Evolutionary conservation across 1,140 invertebrate genomes (phyloP), one percentile per base, ranked within the genome.

Genomic region (Scaptomyza graminum): DNA sequence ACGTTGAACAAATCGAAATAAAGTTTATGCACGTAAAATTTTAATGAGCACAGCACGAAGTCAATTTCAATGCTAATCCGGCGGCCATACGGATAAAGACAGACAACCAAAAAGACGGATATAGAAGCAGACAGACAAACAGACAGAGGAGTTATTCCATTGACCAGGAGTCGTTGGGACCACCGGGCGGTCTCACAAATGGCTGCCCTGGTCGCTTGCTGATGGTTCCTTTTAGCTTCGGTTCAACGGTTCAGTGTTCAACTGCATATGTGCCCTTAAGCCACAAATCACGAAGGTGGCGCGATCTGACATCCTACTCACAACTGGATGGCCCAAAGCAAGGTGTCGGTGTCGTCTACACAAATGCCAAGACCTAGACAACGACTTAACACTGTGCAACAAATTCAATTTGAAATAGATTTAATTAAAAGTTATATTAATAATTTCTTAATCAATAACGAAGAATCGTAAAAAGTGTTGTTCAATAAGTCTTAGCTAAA

Each of bases 1-100:
- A 73, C 66, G 66, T 44, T 56, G 66, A 60, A 50, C 79, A 88
- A 87, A 87, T 88, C 82, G 82, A 87, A 87, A 87, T 87, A 72
- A 82, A 87, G 76, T 87, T 87, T 87, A 88, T 88, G 83, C 83
- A 88, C 82, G 82, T 88, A 88, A 88, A 88, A 88, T 88, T 88
- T 88, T 88, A 88, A 88, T 88, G 83, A 88, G 83, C 83, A 76
- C 83, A 88, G 83, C 83, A 88, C 83, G 83, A 88, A 88, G 84
- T 88, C 83, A 88, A 88, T 88, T 88, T 88, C 83, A 88, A 88
- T 88, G 83, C 83, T 88, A 88, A 88, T 88, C 83, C 83, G 83
- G 67, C 79, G 83, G 83, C 83, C 70, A 87, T 75, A 44, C 50
- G 77, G 74, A 63, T 79, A 69, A 56, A 65, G 47, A 41, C 12